Conservation (phyloP, 64 coral and sea anemone species). For the Montipora capricornis region DNA sequence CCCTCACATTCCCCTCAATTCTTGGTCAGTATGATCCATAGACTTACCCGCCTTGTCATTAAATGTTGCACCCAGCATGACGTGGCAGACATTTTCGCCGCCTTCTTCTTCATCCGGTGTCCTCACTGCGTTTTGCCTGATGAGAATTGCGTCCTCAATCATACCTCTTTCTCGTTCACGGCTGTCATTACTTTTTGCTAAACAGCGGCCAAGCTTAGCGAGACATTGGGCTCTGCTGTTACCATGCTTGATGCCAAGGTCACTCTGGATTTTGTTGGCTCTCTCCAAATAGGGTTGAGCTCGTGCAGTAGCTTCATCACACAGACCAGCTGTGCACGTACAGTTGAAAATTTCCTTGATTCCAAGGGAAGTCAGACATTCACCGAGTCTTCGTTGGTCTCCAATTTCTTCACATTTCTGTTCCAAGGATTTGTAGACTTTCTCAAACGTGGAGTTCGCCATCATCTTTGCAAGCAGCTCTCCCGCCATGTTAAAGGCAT, state of each 20-base stretch:
- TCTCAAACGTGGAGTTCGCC: conserved; percentile 13
- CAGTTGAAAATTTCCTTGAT: conserved; percentile 47
- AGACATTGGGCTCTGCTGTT: conserved; percentile 48
- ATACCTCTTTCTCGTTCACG: background rate
- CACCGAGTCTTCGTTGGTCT: conserved; percentile 31
- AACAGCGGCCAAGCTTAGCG: conserved; percentile 49
- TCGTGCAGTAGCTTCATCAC: background rate
- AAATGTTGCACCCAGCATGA: conserved; percentile 52
- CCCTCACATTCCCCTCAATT: too few species aligned
- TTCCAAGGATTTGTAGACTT: background rate
- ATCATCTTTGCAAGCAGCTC: too few species aligned
- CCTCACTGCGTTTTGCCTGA: background rate
- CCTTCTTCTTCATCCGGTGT: background rate
- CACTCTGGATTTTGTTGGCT: conserved; percentile 26
- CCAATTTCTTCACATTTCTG: conserved; percentile 6
- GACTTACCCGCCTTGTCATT: conserved; percentile 60
- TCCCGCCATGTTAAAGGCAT: too few species aligned
- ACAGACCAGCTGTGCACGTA: background rate
- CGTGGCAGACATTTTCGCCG: background rate
- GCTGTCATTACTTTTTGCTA: background rate
- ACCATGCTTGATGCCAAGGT: background rate
- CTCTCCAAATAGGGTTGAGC: conserved; percentile 16
- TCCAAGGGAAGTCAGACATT: conserved; percentile 54
- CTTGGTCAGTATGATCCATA: too few species aligned
- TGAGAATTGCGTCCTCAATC: background rate